Percentiles rank a stretch among this genome's conserved stretches.
phyloP scores from a whole-genome alignment of 2,113 vertebrate species.

The Penelope pileata region DNA sequence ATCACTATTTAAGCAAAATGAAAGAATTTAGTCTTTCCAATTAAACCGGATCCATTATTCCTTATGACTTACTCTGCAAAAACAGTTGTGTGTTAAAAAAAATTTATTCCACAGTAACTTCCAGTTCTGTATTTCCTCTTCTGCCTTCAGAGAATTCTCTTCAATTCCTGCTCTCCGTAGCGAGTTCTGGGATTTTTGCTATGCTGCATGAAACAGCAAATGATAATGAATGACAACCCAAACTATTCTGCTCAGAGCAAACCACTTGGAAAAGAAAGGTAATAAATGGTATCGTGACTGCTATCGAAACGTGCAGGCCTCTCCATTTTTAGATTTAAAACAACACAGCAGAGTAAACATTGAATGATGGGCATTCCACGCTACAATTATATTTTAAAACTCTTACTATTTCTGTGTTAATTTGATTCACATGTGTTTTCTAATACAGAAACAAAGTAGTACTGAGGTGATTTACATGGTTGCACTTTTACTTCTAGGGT shows the following conservation, averaged over 20 bases:
- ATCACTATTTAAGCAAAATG: background rate
- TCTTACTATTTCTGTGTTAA: background rate
- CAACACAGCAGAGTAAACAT: background rate
- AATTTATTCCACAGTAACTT: background rate
- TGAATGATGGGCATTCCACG: background rate
- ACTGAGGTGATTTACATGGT: slow-evolving; percentile 45
- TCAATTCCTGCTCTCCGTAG: background rate
- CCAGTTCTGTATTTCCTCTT: background rate
- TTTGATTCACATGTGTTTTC: slow-evolving; percentile 7
- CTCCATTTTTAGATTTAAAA: background rate
- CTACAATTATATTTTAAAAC: background rate
- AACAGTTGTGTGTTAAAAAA: background rate
- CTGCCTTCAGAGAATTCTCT: background rate
- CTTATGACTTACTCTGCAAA: background rate
- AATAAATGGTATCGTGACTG: background rate
- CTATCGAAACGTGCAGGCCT: background rate
- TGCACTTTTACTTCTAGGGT: slow-evolving; percentile 66
- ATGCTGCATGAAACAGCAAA: background rate
- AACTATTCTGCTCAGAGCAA: background rate
- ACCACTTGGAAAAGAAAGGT: background rate
- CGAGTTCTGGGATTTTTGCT: background rate
- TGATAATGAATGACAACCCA: background rate
- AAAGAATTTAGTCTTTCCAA: background rate
- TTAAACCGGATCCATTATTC: background rate
- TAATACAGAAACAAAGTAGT: slow-evolving; percentile 4